Conservation (phyloP, 2,113 vertebrate species). For the Azemiops feae region DNA sequence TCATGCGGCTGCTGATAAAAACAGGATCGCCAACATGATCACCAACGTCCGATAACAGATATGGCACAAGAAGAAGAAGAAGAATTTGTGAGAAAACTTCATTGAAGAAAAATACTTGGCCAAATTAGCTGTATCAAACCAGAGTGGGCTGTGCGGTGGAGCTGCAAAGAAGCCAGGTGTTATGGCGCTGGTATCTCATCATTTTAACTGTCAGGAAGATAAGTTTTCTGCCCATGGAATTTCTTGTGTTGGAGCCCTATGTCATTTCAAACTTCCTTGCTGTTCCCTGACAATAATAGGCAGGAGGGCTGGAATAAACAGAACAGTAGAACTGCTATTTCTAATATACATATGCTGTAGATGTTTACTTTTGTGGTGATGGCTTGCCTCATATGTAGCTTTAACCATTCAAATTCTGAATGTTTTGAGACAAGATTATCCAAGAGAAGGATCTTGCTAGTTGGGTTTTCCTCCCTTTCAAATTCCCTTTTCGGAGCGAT, state of each 20-base stretch:
- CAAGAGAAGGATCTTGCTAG: neutral
- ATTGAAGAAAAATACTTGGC: neutral
- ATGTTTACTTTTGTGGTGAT: neutral
- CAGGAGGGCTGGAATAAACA: neutral
- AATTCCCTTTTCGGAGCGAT: neutral
- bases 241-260: neutral
- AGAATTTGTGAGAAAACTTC: neutral
- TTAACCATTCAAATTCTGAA: neutral
- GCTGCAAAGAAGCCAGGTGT: neutral
- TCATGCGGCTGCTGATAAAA: no score
- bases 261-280: neutral
- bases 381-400: neutral
- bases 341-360: neutral
- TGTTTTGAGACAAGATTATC: neutral
- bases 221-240: neutral
- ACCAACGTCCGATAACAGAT: no score
- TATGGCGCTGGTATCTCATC: neutral
- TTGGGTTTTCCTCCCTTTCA: neutral
- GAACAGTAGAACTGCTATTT: neutral
- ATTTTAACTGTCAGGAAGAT: neutral
- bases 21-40: no score
- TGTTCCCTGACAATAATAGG: neutral
- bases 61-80: no score
- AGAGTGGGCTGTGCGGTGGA: neutral
- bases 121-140: neutral